These are phyloP conservation scores for Xylocopa sonorina DNA, from an alignment of 1,140 invertebrate species.

Conservation along the genomic window DNA sequence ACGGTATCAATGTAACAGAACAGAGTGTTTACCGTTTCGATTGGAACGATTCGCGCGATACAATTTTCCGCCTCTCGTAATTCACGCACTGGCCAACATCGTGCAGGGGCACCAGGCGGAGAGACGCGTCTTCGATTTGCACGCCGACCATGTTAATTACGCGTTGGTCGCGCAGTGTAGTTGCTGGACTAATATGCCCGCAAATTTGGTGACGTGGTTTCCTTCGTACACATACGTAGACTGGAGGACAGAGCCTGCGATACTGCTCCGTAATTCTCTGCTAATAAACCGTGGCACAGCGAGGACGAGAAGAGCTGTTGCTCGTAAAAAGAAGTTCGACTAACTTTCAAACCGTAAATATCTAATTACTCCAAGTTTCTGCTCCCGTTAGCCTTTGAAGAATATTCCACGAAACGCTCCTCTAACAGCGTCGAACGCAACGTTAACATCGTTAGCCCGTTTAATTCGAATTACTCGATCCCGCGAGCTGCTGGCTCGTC, in stretches of 20 bases:
- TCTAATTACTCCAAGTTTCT: too few species aligned
- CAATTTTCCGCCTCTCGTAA: not conserved
- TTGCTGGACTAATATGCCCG: slow-evolving; percentile 41
- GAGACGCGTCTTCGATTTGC: slow-evolving; percentile 24
- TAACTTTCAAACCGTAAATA: too few species aligned
- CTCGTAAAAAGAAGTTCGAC: too few species aligned
- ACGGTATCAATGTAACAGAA: not conserved
- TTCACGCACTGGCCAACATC: not conserved
- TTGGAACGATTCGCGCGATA: not conserved
- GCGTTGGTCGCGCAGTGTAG: slow-evolving; percentile 12
- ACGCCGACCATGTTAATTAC: slow-evolving; percentile 32
- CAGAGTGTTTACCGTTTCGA: not conserved
- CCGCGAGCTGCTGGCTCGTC: slow-evolving; percentile 12
- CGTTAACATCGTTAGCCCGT: slow-evolving; percentile 4
- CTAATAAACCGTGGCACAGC: too few species aligned
- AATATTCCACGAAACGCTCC: too few species aligned
- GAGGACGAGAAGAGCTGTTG: too few species aligned
- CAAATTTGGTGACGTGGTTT: slow-evolving; percentile 28
- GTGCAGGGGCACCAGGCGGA: not conserved
- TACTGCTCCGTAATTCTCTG: slow-evolving; percentile 4
- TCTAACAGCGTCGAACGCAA: too few species aligned
- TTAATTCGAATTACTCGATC: not conserved
- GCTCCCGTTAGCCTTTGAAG: too few species aligned
- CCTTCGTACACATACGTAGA: too few species aligned
- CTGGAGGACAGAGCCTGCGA: too few species aligned